Percentiles rank a stretch among this genome's conserved stretches.
Conservation (phyloP, 2,797 vertebrate species). For the Pseudocheirus occidentalis region DNA sequence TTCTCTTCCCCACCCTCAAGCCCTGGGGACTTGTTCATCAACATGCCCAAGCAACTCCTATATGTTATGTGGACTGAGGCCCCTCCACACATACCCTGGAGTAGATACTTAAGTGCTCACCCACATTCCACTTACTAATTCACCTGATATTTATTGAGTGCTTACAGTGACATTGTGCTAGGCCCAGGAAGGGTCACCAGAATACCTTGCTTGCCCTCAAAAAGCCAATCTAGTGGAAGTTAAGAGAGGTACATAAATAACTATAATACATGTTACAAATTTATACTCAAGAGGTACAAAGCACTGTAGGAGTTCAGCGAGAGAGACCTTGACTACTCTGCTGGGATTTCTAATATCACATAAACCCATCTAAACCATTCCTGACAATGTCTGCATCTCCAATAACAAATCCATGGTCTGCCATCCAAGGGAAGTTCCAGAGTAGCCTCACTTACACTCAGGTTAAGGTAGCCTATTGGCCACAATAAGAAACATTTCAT, state of each 20-base stretch:
- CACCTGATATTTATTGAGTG: conserved; percentile 12
- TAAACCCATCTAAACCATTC: conserved; percentile 41
- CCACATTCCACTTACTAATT: neutral
- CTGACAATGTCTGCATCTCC: conserved; percentile 26
- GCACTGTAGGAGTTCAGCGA: neutral
- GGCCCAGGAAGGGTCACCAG: neutral
- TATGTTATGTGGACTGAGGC: neutral
- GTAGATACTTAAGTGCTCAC: neutral
- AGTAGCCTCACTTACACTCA: conserved; percentile 7
- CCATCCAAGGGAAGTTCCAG: conserved; percentile 28
- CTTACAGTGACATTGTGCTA: conserved; percentile 24
- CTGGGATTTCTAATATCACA: conserved; percentile 50
- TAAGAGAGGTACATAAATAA: neutral
- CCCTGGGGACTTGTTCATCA: conserved; percentile 4
- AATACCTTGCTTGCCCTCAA: conserved; percentile 24
- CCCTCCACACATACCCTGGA: neutral
- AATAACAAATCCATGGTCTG: neutral
- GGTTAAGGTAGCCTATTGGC: conserved; percentile 27
- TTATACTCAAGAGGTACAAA: conserved; percentile 6
- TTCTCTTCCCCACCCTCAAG: neutral
- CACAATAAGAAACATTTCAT: conserved; percentile 3
- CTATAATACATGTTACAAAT: conserved; percentile 17
- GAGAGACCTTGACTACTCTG: neutral
- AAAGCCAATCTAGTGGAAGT: neutral
- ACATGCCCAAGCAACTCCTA: neutral